Evolutionary conservation across 2,888 invertebrate species (phyloP), one percentile per base, ranked within the genome.

Genomic region (Andrena flavipes): DNA sequence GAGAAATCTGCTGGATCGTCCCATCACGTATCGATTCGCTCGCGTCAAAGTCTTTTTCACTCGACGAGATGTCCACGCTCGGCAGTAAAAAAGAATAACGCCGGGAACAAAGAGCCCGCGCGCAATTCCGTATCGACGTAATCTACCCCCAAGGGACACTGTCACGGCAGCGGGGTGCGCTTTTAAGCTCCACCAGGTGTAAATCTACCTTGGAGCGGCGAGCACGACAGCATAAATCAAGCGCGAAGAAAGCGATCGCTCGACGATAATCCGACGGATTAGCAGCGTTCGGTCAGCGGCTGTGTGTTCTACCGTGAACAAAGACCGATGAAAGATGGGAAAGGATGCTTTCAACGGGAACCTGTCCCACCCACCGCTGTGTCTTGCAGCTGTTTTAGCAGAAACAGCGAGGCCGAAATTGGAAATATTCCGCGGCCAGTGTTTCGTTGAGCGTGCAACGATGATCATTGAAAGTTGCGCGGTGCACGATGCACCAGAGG

Each of bases 211-310:
- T 82, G 84, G 84, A 84, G 77, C 78, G 80, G 74, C 76, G 82
- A 51, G 68, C 80, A 77, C 87, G 80, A 80, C 64, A 75, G 80
- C 87, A 86, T 88, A 89, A 90, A 89, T 89, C 88, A 90, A 86
- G 67, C 87, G 72, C 79, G 86, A 89, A 87, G 87, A 87, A 87
- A 76, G 83, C 88, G 87, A 90, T 90, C 87, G 85, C 84, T 80
- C 86, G 82, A 75, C 70, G 87, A 88, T 91, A 90, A 88, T 87
- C 84, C 87, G 80, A 26, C 78, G 87, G 89, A 91, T 90, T 90
- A 90, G 87, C 81, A 65, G 72, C 82, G 85, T 90, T 90, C 88
- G 87, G 87, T 82, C 83, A 70, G 71, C 30, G 56, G 13, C 51
- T 59, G 51, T 83, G 80, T 80, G 77, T 80, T 75, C 49, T 56